These are phyloP conservation scores for Sycophila sp. DNA, from an alignment of 1,140 invertebrate genomes.

Conservation along the genomic window DNA sequence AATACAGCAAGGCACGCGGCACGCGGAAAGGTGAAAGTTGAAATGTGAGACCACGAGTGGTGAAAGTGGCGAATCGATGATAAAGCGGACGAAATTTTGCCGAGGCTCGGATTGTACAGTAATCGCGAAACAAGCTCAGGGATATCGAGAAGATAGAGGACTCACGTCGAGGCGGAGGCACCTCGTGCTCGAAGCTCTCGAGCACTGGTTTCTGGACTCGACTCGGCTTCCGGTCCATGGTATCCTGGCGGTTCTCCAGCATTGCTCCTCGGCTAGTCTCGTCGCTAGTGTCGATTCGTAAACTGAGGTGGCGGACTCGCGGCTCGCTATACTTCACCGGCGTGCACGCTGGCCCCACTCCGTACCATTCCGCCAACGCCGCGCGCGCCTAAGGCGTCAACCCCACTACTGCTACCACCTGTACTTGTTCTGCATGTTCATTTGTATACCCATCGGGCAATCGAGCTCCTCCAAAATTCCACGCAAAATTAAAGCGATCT, in stretches of 20 bases:
- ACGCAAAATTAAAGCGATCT: too few species aligned
- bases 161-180: constrained; percentile 43
- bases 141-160: too few species aligned
- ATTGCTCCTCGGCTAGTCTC: constrained; percentile 19
- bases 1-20: too few species aligned
- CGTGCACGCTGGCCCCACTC: neutral
- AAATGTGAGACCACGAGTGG: too few species aligned
- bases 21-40: too few species aligned
- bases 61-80: too few species aligned
- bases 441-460: too few species aligned
- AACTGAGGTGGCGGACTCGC: constrained; percentile 11
- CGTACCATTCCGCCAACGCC: too few species aligned
- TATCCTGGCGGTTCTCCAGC: constrained; percentile 45
- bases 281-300: neutral
- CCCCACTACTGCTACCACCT: constrained; percentile 11
- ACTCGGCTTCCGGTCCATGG: constrained; percentile 40
- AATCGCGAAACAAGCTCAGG: too few species aligned
- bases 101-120: too few species aligned
- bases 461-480: too few species aligned
- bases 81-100: too few species aligned
- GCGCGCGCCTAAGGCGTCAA: constrained; percentile 5
- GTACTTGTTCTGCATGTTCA: neutral
- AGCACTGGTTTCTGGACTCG: constrained; percentile 34
- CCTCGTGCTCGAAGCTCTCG: constrained; percentile 45
- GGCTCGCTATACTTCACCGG: constrained; percentile 28